Percentiles rank a stretch among this genome's conserved stretches.
phyloP scores from a whole-genome alignment of 2,888 invertebrate species.

The Escarpia spicata region DNA sequence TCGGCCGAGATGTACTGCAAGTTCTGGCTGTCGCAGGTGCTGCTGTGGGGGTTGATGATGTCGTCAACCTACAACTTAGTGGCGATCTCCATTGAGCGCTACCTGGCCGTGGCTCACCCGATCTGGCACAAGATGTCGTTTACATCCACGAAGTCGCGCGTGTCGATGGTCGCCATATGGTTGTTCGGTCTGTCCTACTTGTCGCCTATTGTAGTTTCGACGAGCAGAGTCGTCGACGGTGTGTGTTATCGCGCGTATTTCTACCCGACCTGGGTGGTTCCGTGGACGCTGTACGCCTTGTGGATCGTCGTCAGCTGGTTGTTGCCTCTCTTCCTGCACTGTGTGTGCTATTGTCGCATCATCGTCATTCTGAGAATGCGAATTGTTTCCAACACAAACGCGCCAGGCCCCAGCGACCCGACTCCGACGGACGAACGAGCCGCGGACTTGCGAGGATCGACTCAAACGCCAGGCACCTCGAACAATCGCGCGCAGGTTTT shows the following conservation, averaged over 20 bases:
- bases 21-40: neutral
- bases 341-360: neutral
- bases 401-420: neutral
- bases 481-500: neutral
- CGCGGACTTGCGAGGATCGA: no score
- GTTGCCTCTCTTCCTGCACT: neutral
- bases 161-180: neutral
- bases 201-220: neutral
- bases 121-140: neutral
- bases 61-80: neutral
- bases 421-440: neutral
- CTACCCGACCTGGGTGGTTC: neutral
- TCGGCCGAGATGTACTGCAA: neutral
- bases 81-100: neutral
- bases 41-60: neutral
- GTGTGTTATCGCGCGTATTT: neutral
- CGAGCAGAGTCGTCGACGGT: neutral
- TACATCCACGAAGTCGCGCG: neutral
- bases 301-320: neutral
- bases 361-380: neutral
- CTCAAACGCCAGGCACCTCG: no score
- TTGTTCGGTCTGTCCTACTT: neutral
- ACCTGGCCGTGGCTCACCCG: neutral
- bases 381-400: neutral
- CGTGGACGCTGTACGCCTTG: neutral